A percentile compares a stretch with the other conserved stretches of the same genome.
Conservation (phyloP, 2,113 vertebrate genomes). For the Rhadina sibilatrix region DNA sequence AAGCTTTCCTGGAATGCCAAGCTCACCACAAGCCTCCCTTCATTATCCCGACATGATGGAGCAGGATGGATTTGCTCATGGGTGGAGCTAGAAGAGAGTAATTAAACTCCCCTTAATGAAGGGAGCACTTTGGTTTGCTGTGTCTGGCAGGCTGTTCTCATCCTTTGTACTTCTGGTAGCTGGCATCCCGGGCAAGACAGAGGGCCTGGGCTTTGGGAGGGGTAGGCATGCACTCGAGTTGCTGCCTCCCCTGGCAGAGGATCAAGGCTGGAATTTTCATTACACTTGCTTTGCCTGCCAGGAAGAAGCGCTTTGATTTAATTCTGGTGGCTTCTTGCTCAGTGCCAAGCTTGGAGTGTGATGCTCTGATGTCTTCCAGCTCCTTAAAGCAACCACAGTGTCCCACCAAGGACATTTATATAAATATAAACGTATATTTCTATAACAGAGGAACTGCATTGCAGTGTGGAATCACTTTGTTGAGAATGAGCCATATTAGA, state of each 20-base stretch:
- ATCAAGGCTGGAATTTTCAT: constrained; percentile 64
- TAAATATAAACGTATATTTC: neutral
- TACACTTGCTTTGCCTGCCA: constrained; percentile 47
- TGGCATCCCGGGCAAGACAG: neutral
- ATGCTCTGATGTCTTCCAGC: constrained; percentile 57
- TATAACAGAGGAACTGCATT: neutral
- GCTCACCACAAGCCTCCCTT: neutral
- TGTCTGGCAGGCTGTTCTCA: constrained; percentile 33
- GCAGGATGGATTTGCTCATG: neutral
- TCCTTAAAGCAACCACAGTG: constrained; percentile 46
- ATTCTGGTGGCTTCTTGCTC: constrained; percentile 59
- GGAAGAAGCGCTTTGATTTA: constrained; percentile 61
- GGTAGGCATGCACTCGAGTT: constrained; percentile 43
- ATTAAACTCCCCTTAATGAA: constrained; percentile 37
- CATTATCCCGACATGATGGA: neutral
- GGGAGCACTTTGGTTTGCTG: neutral
- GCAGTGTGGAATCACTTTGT: neutral
- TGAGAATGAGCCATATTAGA: neutral
- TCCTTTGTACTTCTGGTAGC: constrained; percentile 13
- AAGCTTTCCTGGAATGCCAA: neutral
- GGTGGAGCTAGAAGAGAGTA: constrained; percentile 28
- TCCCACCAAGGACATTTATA: neutral
- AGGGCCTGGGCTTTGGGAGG: constrained; percentile 40
- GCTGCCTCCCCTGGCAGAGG: constrained; percentile 43
- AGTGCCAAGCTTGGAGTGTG: constrained; percentile 52